Base-by-base conservation (phyloP, 2,888 invertebrate genomes). In the Plagiodera versicolora region DNA sequence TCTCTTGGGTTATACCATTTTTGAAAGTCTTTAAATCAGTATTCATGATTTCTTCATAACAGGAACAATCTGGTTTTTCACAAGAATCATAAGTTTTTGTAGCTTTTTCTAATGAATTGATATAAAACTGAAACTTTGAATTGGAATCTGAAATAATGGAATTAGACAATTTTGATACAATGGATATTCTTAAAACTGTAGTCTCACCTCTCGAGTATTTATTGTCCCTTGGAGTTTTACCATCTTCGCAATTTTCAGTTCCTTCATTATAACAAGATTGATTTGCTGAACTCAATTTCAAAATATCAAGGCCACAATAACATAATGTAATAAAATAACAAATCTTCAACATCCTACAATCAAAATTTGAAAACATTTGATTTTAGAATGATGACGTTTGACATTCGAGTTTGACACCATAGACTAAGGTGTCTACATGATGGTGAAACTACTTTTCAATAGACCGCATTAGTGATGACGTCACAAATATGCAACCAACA, bases 11-110 rank as follows among this genome's bases (percentile, higher is more conserved):
- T 60, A 96, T 91, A 46, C 94, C 94, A 28, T 61, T 80, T 67
- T 83, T 80, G 79, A 91, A 96, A 5, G 86, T 83, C 55, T 79
- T 79, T 56, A 96, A 82, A 78, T 95, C 94, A 20, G 83, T 79
- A 10, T 83, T 78, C 57, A 95, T 87, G 5, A 89, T 86, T 69
- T 82, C 76, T 57, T 78, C 77, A 74, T 87, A 85, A 73, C 92
- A 92, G 52, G 81, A 83, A 75, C 91, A 90, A 66, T 86, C 86
- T 9, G 74, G 76, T 19, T 71, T 75, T 53, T 83, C 78, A 75
- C 89, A 91, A 9, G 86, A 83, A 58, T 75, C 70, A 73, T 87
- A 87, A 6, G 79, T 72, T 17, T 78, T 73, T 52, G 82, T 65
- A 1, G 89, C 86, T 14, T 78, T 70, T 52, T 82, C 73, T 59